A percentile compares a stretch with the other conserved stretches of the same genome.
Conservation (phyloP, 1,140 invertebrate genomes). For the Pantala flavescens region DNA sequence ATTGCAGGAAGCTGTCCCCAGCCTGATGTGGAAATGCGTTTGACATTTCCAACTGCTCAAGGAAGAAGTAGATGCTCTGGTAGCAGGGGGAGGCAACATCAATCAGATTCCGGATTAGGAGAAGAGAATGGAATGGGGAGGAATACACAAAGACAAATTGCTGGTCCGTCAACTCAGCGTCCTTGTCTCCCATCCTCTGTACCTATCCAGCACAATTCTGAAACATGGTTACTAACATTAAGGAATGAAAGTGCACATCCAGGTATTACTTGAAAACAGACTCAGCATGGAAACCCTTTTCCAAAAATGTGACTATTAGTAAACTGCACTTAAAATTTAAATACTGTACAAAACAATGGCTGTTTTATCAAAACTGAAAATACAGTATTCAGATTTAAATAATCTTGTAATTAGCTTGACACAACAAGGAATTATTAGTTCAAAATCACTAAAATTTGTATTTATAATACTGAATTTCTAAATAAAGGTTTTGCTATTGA, state of each 20-base stretch:
- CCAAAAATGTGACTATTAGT: too few relatives aligned
- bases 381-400: too few relatives aligned
- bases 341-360: too few relatives aligned
- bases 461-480: too few relatives aligned
- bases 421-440: too few relatives aligned
- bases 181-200: not conserved
- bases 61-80: not conserved
- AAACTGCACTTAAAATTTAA: too few relatives aligned
- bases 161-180: not conserved
- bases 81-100: not conserved
- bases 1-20: not conserved
- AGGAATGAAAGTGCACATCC: not conserved
- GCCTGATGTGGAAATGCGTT: not conserved
- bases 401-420: too few relatives aligned
- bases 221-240: constrained; percentile 4
- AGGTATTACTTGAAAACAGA: not conserved
- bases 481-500: too few relatives aligned
- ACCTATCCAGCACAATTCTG: not conserved
- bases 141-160: not conserved
- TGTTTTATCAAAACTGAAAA: too few relatives aligned
- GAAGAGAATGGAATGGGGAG: not conserved
- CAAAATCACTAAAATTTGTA: too few relatives aligned
- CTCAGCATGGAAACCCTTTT: too few relatives aligned
- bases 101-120: not conserved
- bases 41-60: not conserved